These are phyloP conservation scores for Eupithecia centaureata DNA, from an alignment of 2,888 invertebrate genomes.

Conservation along the genomic window DNA sequence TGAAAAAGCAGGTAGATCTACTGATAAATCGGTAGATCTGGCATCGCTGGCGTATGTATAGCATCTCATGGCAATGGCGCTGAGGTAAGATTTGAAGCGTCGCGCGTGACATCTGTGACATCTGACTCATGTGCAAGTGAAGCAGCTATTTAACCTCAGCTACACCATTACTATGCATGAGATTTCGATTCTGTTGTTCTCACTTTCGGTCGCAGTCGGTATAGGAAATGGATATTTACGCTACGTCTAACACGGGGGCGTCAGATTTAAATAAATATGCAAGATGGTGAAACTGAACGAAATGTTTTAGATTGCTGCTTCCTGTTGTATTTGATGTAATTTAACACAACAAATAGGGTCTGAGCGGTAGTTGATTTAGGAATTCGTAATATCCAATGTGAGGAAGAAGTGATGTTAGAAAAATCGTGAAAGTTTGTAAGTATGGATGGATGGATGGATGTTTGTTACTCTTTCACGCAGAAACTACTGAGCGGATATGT, in stretches of 20 bases:
- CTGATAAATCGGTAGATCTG: too few relatives aligned
- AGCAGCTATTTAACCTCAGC: conserved; percentile 16
- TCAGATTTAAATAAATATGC: conserved; percentile 34
- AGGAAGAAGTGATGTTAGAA: too few relatives aligned
- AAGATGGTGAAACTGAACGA: conserved; percentile 29
- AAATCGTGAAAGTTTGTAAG: too few relatives aligned
- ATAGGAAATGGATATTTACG: conserved; percentile 35
- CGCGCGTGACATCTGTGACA: too few relatives aligned
- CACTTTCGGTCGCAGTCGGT: conserved; percentile 28
- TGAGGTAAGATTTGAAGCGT: too few relatives aligned
- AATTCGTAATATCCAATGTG: too few relatives aligned
- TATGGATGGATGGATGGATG: too few relatives aligned
- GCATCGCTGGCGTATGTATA: too few relatives aligned
- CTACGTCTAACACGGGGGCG: conserved; percentile 28
- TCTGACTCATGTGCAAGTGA: background rate
- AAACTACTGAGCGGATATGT: too few relatives aligned
- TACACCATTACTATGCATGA: conserved; percentile 55
- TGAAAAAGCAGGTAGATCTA: too few relatives aligned
- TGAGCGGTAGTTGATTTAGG: background rate
- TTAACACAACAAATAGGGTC: background rate
- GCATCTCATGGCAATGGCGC: too few relatives aligned
- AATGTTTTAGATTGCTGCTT: conserved; percentile 25
- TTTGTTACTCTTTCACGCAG: too few relatives aligned
- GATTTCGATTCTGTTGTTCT: conserved; percentile 44
- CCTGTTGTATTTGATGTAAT: conserved; percentile 19